Evolutionary conservation across 2,888 invertebrate genomes (phyloP).

Genomic region (Gnatocerus cornutus): DNA sequence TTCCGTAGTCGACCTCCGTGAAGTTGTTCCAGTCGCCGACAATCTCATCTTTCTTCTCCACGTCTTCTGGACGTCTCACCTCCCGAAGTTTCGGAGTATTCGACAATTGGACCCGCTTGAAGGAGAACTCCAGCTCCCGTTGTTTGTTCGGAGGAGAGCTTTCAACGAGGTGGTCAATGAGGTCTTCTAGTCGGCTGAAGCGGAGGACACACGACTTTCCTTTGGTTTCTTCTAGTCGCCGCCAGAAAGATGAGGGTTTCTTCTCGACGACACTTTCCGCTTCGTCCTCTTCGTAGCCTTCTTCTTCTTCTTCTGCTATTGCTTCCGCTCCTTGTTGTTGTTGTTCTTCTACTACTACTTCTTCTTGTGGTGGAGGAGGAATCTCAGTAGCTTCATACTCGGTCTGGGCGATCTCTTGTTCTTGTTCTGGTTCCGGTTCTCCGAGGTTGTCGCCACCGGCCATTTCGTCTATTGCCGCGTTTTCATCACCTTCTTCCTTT

Average conservation of each 20-base stretch:
- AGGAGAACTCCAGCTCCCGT: conserved; percentile 55
- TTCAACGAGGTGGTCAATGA: conserved; percentile 64
- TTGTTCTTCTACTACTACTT: not conserved
- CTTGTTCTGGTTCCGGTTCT: conserved; percentile 1
- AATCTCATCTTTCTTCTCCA: conserved; percentile 55
- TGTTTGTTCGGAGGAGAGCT: conserved; percentile 64
- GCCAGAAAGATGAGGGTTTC: conserved; percentile 61
- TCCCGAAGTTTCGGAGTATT: conserved; percentile 62
- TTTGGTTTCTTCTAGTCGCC: conserved; percentile 57
- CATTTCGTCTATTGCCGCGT: conserved; percentile 35
- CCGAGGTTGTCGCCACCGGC: conserved; percentile 35
- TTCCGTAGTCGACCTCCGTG: conserved; percentile 65
- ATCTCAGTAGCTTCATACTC: conserved; percentile 14
- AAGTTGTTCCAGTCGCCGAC: conserved; percentile 68
- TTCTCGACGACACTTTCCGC: conserved; percentile 16
- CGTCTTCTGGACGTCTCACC: conserved; percentile 59
- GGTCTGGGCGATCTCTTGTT: not conserved
- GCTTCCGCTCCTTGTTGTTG: conserved; percentile 21
- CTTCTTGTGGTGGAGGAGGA: no score
- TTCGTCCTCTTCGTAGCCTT: conserved; percentile 45
- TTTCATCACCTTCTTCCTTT: conserved; percentile 26
- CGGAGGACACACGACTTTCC: conserved; percentile 65
- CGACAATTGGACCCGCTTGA: conserved; percentile 60
- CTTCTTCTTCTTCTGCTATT: conserved; percentile 34
- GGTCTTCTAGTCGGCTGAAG: conserved; percentile 63